These are phyloP conservation scores for Solen grandis DNA, from an alignment of 1,140 invertebrate species.

Conservation along the genomic window DNA sequence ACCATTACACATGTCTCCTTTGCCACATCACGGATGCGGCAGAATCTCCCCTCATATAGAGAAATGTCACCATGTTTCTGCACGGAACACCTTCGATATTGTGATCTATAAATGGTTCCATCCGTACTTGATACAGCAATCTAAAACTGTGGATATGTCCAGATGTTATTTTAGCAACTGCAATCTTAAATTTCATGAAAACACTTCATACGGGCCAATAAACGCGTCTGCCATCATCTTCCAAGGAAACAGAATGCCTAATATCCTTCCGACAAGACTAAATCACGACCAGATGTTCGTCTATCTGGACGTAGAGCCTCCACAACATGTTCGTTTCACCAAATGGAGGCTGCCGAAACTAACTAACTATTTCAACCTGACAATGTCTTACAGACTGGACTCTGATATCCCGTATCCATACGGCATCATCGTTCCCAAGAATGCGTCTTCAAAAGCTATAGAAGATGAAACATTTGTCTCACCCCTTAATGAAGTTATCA, in stretches of 20 bases:
- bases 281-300: conserved; percentile 32
- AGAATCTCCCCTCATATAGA: too few relatives aligned
- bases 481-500: not conserved
- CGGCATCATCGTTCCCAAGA: conserved; percentile 74
- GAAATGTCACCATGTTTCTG: too few relatives aligned
- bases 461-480: not conserved
- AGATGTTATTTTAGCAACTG: too few relatives aligned
- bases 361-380: conserved; percentile 86
- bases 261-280: not conserved
- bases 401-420: conserved; percentile 87
- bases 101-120: too few relatives aligned
- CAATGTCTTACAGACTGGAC: conserved; percentile 87
- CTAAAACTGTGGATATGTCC: too few relatives aligned
- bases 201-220: too few relatives aligned
- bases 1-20: too few relatives aligned
- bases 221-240: conserved; percentile 29
- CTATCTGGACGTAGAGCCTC: conserved; percentile 31
- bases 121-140: too few relatives aligned
- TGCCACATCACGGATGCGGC: too few relatives aligned
- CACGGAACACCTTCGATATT: too few relatives aligned
- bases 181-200: too few relatives aligned
- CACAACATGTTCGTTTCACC: conserved; percentile 5
- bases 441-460: not conserved
- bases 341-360: conserved; percentile 80
- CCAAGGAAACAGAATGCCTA: not conserved